Evolutionary conservation across 2,888 invertebrate species (phyloP).

Genomic region (Odontocolon sp.): DNA sequence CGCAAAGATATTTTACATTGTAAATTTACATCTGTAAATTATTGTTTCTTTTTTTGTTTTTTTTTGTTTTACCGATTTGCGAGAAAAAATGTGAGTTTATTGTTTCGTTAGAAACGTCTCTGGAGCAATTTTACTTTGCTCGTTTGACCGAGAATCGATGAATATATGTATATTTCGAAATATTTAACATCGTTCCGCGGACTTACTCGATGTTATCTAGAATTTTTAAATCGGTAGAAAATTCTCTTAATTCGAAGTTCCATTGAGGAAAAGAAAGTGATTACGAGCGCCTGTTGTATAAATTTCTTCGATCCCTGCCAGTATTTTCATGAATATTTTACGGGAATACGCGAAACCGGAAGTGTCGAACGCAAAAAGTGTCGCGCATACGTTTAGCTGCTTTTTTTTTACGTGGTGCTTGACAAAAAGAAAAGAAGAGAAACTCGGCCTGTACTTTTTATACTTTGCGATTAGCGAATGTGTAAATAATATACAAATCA

Average conservation of each 20-base stretch:
- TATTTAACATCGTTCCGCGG: background rate
- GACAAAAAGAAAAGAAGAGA: conserved; percentile 13
- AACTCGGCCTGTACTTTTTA: conserved; percentile 31
- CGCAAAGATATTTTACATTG: conserved; percentile 35
- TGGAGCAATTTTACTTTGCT: too few relatives aligned
- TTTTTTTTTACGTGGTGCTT: conserved; percentile 41
- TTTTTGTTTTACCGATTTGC: conserved; percentile 10
- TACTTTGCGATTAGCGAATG: conserved; percentile 34
- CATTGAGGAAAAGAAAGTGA: background rate
- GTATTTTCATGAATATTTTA: conserved; percentile 37
- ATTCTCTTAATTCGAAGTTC: too few relatives aligned
- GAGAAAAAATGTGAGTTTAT: background rate
- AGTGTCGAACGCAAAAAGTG: conserved; percentile 28
- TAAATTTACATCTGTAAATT: conserved; percentile 59
- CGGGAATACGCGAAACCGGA: background rate
- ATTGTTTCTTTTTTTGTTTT: conserved; percentile 7
- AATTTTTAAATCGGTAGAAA: background rate
- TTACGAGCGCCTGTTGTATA: too few relatives aligned
- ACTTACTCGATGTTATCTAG: background rate
- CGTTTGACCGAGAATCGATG: too few relatives aligned
- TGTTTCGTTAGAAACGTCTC: too few relatives aligned
- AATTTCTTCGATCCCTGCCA: conserved; percentile 21
- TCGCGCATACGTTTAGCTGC: conserved; percentile 28
- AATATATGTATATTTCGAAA: background rate
- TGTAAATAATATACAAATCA: conserved; percentile 53